Conservation (phyloP, 53 echinoderm and acorn worm genomes). For the Holothuria scabra region DNA sequence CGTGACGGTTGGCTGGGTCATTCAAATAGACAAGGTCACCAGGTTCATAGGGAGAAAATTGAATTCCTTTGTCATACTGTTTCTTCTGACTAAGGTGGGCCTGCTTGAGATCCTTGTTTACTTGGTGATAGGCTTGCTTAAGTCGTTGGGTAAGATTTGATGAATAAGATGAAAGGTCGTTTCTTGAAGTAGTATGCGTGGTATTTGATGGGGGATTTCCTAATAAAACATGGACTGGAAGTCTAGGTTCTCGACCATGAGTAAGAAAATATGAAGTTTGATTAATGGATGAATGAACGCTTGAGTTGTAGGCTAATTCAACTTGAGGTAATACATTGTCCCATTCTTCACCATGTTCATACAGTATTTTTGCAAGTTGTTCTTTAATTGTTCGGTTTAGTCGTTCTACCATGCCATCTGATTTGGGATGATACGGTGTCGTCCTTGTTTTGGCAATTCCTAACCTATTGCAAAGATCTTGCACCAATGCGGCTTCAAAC, state of each 20-base stretch:
- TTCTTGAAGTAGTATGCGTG: too few species aligned
- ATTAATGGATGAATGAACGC: slow-evolving; percentile 18
- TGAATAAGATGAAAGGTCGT: too few species aligned
- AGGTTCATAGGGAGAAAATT: too few species aligned
- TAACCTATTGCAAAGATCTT: slow-evolving; percentile 37
- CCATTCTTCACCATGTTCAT: slow-evolving; percentile 38
- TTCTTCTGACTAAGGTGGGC: too few species aligned
- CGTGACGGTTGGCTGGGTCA: too few species aligned
- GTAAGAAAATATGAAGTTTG: slow-evolving; percentile 15
- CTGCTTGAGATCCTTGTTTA: too few species aligned
- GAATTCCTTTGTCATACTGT: too few species aligned
- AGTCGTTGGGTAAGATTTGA: too few species aligned
- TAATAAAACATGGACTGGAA: slow-evolving; percentile 5
- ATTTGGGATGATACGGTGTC: slow-evolving; percentile 59
- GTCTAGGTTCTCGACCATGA: slow-evolving; percentile 35
- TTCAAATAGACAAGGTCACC: too few species aligned
- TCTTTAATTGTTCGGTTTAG: slow-evolving; percentile 18
- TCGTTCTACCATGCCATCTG: slow-evolving; percentile 56
- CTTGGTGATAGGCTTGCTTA: too few species aligned
- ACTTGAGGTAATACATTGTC: too few species aligned
- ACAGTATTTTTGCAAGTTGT: slow-evolving; percentile 23
- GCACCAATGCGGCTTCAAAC: slow-evolving; percentile 41
- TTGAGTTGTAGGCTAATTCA: slow-evolving; percentile 46
- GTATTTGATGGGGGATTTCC: too few species aligned
- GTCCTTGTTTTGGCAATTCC: slow-evolving; percentile 51